Percentiles rank a stretch among this genome's conserved stretches.
Evolutionary conservation across 2,888 invertebrate species (phyloP).

Genomic region (Sericinus montela): DNA sequence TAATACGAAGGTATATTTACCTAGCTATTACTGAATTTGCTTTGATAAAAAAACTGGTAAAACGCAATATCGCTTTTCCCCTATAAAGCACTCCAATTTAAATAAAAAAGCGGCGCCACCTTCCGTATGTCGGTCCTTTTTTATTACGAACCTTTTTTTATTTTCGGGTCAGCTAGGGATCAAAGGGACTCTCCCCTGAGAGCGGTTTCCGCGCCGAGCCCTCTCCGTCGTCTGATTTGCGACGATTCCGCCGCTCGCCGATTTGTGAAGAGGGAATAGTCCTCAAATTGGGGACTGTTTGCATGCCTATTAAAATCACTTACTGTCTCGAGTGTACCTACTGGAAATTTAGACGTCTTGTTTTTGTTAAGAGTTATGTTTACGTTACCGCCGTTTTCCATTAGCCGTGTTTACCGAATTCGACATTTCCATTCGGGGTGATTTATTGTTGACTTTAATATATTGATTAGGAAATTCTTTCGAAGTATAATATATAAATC

Average conservation of each 20-base stretch:
- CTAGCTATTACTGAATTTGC: constrained; percentile 14
- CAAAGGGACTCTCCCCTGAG: constrained; percentile 75
- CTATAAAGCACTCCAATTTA: constrained; percentile 80
- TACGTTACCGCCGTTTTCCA: constrained; percentile 32
- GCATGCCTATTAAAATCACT: constrained; percentile 74
- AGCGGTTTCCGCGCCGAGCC: constrained; percentile 42
- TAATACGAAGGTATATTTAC: too few species aligned
- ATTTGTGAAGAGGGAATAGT: constrained; percentile 76
- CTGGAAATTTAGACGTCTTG: constrained; percentile 42
- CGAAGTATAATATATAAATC: constrained; percentile 13
- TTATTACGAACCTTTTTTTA: constrained; percentile 78
- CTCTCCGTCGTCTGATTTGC: constrained; percentile 68
- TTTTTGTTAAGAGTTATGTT: constrained; percentile 43
- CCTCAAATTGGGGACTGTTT: constrained; percentile 71
- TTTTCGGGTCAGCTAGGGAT: constrained; percentile 79
- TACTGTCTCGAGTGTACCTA: constrained; percentile 51
- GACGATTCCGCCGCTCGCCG: constrained; percentile 69
- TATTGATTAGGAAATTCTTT: background rate
- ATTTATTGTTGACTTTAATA: background rate
- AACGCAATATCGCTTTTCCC: constrained; percentile 77
- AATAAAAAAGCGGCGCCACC: constrained; percentile 79
- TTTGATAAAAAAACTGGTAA: constrained; percentile 70
- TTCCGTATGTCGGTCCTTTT: constrained; percentile 79
- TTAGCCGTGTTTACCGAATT: constrained; percentile 16
- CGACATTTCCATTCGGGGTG: background rate